phyloP scores from a whole-genome alignment of 2,888 invertebrate genomes.

The Kuschelorhynchus macadamiae region DNA sequence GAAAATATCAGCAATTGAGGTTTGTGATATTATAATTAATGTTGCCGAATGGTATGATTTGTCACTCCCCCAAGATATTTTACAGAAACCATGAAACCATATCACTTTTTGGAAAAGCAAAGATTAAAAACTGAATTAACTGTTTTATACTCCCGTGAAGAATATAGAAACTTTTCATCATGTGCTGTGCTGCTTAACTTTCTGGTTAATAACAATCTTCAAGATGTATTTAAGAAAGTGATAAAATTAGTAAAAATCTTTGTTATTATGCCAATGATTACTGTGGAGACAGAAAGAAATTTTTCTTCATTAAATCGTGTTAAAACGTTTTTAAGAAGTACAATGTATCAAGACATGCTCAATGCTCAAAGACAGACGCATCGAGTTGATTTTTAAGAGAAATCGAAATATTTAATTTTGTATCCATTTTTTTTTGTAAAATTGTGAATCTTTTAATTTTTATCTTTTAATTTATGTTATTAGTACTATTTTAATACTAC shows the following conservation, averaged over 20 bases:
- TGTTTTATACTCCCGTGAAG: slow-evolving; percentile 3
- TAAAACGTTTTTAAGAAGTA: slow-evolving; percentile 19
- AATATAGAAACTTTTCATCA: slow-evolving; percentile 12
- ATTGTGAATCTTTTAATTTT: too few relatives aligned
- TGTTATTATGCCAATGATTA: slow-evolving; percentile 18
- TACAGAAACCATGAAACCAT: neutral
- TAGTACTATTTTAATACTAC: too few relatives aligned
- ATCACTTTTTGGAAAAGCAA: slow-evolving; percentile 18
- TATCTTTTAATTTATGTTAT: too few relatives aligned
- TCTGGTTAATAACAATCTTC: neutral
- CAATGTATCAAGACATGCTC: too few relatives aligned
- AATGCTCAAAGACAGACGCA: too few relatives aligned
- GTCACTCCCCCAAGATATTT: too few relatives aligned
- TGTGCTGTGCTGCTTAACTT: slow-evolving; percentile 15
- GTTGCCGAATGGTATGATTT: neutral
- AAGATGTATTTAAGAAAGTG: neutral
- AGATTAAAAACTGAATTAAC: slow-evolving; percentile 11
- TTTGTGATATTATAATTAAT: slow-evolving; percentile 20
- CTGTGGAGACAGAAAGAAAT: slow-evolving; percentile 17
- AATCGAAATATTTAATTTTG: too few relatives aligned
- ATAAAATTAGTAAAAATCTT: slow-evolving; percentile 10
- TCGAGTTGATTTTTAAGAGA: too few relatives aligned
- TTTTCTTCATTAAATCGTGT: slow-evolving; percentile 11
- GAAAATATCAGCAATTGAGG: slow-evolving; percentile 16
- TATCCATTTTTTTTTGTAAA: too few relatives aligned